phyloP scores from a whole-genome alignment of 2,888 invertebrate genomes.

The Schizaphis graminum region DNA sequence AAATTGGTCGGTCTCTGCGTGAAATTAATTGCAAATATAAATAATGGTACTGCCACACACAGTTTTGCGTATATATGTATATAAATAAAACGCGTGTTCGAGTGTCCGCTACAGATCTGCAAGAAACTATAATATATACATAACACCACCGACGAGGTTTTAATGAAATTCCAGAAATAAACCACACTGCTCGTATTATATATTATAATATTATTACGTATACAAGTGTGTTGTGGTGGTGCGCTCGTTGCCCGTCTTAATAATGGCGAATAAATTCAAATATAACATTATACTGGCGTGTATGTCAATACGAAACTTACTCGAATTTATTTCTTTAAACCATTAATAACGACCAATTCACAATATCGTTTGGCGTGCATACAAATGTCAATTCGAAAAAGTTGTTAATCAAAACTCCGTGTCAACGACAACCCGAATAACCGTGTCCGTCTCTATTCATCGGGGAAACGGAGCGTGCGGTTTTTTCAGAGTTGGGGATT shows the following conservation, averaged over 20 bases:
- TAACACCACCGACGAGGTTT: not conserved
- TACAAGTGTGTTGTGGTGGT: not conserved
- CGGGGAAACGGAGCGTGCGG: not conserved
- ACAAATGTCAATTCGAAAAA: not conserved
- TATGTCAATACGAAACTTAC: not conserved
- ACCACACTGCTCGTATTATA: not conserved
- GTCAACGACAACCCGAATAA: not conserved
- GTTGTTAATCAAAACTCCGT: not conserved
- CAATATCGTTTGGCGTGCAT: not conserved
- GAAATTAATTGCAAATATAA: slow-evolving; percentile 39
- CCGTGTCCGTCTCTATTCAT: not conserved
- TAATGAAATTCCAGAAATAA: not conserved
- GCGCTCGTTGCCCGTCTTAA: not conserved
- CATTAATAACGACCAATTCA: not conserved
- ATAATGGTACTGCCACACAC: not conserved
- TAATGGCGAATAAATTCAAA: not conserved
- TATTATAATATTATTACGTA: not conserved
- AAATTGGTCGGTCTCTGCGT: slow-evolving; percentile 5
- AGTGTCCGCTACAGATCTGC: not conserved
- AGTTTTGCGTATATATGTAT: not conserved
- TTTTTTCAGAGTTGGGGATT: not conserved
- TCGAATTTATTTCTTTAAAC: not conserved
- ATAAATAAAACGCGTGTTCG: not conserved
- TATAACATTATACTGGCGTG: not conserved
- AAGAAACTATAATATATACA: not conserved